Base-by-base conservation (phyloP, 2,113 vertebrate species). In the Crotalus helleri region DNA sequence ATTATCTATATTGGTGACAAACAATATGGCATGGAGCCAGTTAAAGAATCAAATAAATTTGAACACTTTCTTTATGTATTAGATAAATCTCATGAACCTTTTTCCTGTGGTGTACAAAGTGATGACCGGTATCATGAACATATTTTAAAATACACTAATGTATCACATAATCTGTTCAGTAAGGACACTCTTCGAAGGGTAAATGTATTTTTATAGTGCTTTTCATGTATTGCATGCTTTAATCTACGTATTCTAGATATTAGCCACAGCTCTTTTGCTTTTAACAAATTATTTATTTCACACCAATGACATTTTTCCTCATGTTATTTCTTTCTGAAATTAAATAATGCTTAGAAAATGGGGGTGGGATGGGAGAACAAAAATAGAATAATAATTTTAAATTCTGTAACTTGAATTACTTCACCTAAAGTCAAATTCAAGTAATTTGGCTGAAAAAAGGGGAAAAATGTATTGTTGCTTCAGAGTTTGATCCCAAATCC, bases 1-100 rank as follows among this genome's bases (percentile, higher is more conserved):
- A 88, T 97, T 87, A 90, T 98, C 93, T 86, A 93, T 94, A 91
- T 97, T 92, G 91, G 23, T 91, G 96, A 94, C 10, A 94, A 5
- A 33, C 95, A 90, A 95, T 97, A 95, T 1, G 96, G 95, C 91
- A 96, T 97, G 92, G 97, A 98, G 59, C 97, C 97, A 0, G 93
- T 97, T 88, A 90, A 85, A 88, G 88, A 94, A 87, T 96, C 97
- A 94, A 95, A 95, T 90, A 93, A 93, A 1, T 97, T 93, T 96
- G 97, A 97, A 61, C 97, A 98, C 0, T 1, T 94, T 19, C 93
- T 97, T 86, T 98, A 97, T 88, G 92, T 1, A 5, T 0, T 97
- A 88, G 93, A 95, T 55, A 92, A 96, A 49, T n/a, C 12, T n/a
- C 90, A 94, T 39, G 49, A 94, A 1, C 90, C 96, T 24, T 96